These are phyloP conservation scores for Sisyra terminalis DNA, from an alignment of 2,888 invertebrate species.

Conservation along the genomic window DNA sequence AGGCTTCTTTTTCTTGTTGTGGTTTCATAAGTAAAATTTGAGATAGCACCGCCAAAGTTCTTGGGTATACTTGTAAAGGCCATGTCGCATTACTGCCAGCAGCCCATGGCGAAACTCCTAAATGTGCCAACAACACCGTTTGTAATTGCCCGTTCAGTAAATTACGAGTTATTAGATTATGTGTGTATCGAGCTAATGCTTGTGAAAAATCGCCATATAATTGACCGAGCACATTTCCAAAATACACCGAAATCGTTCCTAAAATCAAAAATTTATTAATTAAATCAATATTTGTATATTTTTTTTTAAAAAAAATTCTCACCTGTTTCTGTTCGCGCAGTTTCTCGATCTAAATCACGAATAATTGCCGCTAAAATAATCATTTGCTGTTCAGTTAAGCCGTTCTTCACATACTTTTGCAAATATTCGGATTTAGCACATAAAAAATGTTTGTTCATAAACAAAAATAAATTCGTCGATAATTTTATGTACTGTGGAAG, in stretches of 20 bases:
- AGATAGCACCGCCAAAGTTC: constrained; percentile 67
- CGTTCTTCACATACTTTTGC: constrained; percentile 47
- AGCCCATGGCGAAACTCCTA: constrained; percentile 59
- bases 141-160: constrained; percentile 50
- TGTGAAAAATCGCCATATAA: constrained; percentile 61
- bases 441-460: constrained; percentile 68
- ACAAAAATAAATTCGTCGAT: constrained; percentile 72
- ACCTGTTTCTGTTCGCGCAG: constrained; percentile 63
- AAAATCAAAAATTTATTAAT: constrained; percentile 7
- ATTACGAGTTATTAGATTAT: constrained; percentile 58
- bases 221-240: constrained; percentile 50
- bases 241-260: constrained; percentile 60
- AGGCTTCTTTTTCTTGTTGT: constrained; percentile 74
- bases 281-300: neutral
- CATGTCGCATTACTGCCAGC: constrained; percentile 45
- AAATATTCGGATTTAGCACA: constrained; percentile 53
- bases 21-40: constrained; percentile 60
- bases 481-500: constrained; percentile 63
- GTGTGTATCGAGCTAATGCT: constrained; percentile 62
- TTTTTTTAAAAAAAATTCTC: too few relatives aligned
- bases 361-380: constrained; percentile 75
- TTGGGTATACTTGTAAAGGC: constrained; percentile 62
- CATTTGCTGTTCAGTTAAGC: constrained; percentile 77
- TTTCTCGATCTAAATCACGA: constrained; percentile 80
- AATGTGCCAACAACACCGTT: constrained; percentile 50